phyloP scores from a whole-genome alignment of 2,113 vertebrate genomes.

The Geococcyx californianus region DNA sequence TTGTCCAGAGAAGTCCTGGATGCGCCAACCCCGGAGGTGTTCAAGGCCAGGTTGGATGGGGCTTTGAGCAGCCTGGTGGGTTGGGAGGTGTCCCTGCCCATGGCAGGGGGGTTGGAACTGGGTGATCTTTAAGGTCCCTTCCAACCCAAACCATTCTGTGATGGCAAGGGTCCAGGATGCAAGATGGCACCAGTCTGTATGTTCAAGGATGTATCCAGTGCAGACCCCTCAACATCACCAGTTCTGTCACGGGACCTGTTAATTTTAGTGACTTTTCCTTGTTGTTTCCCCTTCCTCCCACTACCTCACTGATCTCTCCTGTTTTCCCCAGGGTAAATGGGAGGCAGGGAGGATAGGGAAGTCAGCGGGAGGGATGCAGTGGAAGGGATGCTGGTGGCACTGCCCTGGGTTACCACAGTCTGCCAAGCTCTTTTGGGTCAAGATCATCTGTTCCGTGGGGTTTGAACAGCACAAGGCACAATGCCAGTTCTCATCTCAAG shows the following conservation, averaged over 20 bases:
- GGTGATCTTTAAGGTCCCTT: too few relatives aligned
- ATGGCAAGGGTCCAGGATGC: not conserved
- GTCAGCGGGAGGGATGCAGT: not conserved
- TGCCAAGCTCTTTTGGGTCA: not conserved
- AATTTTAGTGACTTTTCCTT: not conserved
- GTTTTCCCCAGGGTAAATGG: rapidly evolving
- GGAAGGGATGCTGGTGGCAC: not conserved
- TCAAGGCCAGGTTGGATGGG: too few relatives aligned
- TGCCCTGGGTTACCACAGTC: not conserved
- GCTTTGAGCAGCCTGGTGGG: too few relatives aligned
- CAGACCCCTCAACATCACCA: not conserved
- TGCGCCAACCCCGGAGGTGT: too few relatives aligned
- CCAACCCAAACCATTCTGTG: too few relatives aligned
- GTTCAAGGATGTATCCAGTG: not conserved
- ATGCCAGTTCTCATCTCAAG: not conserved
- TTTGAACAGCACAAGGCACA: not conserved
- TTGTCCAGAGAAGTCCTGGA: too few relatives aligned
- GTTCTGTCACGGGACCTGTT: not conserved
- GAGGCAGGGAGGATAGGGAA: not conserved
- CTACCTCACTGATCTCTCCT: not conserved
- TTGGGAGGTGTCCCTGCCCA: too few relatives aligned
- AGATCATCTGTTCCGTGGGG: not conserved
- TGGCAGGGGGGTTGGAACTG: too few relatives aligned
- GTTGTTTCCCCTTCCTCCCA: not conserved
- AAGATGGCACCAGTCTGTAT: not conserved